Evolutionary conservation across 2,797 vertebrate species (phyloP).

Genomic region (Halcyon chelicuti): DNA sequence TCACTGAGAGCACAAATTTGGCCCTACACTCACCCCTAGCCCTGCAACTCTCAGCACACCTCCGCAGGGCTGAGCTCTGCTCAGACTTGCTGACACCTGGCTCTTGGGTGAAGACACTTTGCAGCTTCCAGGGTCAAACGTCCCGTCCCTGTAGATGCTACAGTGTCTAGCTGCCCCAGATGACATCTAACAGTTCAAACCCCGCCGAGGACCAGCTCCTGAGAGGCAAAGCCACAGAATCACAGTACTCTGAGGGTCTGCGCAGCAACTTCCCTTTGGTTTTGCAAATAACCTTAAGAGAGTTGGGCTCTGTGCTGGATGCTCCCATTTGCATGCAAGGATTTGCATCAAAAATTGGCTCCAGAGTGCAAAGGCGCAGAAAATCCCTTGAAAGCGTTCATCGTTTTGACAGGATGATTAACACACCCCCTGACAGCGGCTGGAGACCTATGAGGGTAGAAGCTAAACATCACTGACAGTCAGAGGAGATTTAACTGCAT

Average conservation of each 20-base stretch:
- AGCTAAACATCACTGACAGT: neutral
- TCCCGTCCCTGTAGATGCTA: rapidly evolving
- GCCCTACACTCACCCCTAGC: neutral
- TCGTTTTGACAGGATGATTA: neutral
- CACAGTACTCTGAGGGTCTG: neutral
- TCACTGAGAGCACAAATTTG: neutral
- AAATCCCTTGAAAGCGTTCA: neutral
- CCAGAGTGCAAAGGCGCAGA: neutral
- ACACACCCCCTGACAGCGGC: neutral
- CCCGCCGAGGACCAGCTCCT: neutral
- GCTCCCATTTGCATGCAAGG: neutral
- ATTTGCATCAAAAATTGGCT: neutral
- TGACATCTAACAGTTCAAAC: neutral
- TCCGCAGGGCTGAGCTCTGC: neutral
- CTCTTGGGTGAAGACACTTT: neutral
- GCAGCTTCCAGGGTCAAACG: neutral
- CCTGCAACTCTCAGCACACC: neutral
- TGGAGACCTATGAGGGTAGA: neutral
- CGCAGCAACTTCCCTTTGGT: neutral
- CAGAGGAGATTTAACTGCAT: neutral
- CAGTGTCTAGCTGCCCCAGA: rapidly evolving
- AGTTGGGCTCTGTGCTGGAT: neutral
- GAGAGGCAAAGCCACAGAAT: rapidly evolving
- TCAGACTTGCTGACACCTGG: neutral
- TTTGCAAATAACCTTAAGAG: neutral